Evolutionary conservation across 2,888 invertebrate genomes (phyloP), one percentile per base, ranked within the genome.

Genomic region (Glyphotaelius pellucidus): DNA sequence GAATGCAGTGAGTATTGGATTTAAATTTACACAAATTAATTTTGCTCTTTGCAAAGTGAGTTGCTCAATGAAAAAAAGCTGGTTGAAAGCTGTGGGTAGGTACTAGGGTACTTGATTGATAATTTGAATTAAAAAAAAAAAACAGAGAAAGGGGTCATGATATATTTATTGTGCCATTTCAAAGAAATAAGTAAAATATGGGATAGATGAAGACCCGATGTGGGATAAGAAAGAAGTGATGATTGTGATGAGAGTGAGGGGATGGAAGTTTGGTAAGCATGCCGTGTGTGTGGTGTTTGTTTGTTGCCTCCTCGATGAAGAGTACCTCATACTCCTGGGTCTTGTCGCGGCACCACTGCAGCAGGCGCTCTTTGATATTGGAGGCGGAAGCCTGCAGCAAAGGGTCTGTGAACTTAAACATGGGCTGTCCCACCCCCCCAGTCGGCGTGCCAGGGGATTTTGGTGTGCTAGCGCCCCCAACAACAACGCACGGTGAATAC

Each of bases 301-400:
- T 38, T 38, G 67, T 67, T 31, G 88, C 67, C 32, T 30, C 52
- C 86, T 47, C 89, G 31, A 80, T 86, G 91, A 91, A 91, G 91
- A 91, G 95, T 98, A 99, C 99, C 98, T 99, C 98, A 96, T 99
- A 99, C 97, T 98, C 99, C 97, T 98, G 98, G 95, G 99, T 99
- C 97, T 99, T 99, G 97, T 98, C 98, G 96, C 98, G 98, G 97
- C 98, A 98, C 99, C 99, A 99, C 96, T 98, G 97, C 96, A 99
- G 97, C 95, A 99, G 97, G 96, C 99, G 97, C 95, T 99, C 99
- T 97, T 99, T 99, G 96, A 99, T 98, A 96, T 98, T 98, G 96
- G 97, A 98, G 95, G 99, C 99, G 96, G 98, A 98, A 96, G 98
- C 97, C 95, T 97, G 97, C 96, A 99, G 97, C 96, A 97, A 97